Evolutionary conservation across 2,113 vertebrate genomes (phyloP).

Genomic region (Syngnathoides biaculeatus): DNA sequence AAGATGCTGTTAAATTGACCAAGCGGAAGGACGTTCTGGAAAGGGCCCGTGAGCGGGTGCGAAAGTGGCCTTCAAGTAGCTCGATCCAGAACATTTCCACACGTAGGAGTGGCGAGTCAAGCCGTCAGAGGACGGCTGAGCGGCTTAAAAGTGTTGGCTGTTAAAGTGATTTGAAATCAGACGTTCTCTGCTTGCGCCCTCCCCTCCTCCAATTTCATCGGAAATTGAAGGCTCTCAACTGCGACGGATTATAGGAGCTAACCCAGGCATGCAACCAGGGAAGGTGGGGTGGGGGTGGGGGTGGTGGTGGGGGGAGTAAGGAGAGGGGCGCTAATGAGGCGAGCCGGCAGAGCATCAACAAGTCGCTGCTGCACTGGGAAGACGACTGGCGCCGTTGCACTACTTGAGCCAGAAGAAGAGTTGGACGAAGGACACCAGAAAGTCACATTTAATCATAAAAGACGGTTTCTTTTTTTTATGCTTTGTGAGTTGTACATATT

Average conservation of each 20-base stretch:
- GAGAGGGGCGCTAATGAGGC: conserved; percentile 48
- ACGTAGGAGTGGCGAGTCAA: conserved; percentile 15
- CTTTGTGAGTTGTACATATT: conserved; percentile 76
- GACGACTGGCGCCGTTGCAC: neutral
- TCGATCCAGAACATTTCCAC: conserved; percentile 20
- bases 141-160: conserved; percentile 25
- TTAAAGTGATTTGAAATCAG: conserved; percentile 49
- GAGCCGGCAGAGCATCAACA: conserved; percentile 44
- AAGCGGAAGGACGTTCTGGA: neutral
- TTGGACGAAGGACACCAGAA: conserved; percentile 45
- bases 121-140: conserved; percentile 48
- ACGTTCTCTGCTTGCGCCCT: conserved; percentile 27
- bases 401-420: conserved; percentile 1
- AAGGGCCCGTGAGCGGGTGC: conserved; percentile 6
- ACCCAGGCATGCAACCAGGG: conserved; percentile 41
- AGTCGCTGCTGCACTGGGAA: conserved; percentile 18
- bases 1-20: neutral
- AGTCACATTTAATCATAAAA: conserved; percentile 56
- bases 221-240: conserved; percentile 61
- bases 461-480: conserved; percentile 66
- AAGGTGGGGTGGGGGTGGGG: neutral
- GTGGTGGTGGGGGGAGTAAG: neutral
- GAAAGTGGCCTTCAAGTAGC: conserved; percentile 20
- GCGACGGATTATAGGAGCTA: conserved; percentile 51
- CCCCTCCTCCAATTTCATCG: conserved; percentile 59